A percentile compares a stretch with the other conserved stretches of the same genome.
Evolutionary conservation across 2,888 invertebrate genomes (phyloP).

Genomic region (Limulus polyphemus): DNA sequence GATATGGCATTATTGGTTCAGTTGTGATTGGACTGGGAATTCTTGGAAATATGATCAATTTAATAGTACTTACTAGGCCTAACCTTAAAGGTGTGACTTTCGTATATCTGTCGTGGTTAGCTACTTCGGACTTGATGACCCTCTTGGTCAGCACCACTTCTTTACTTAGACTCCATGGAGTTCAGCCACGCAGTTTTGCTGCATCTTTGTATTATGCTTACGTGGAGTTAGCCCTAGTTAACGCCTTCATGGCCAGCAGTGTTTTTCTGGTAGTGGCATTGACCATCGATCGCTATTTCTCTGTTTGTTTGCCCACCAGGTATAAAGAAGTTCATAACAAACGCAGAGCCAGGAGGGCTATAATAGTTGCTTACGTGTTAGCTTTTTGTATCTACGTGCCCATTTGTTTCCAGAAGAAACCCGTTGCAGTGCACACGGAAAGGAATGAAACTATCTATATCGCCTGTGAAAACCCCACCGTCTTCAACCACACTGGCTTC

Average conservation of each 20-base stretch:
- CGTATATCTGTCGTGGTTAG: slow-evolving; percentile 39
- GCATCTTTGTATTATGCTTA: slow-evolving; percentile 39
- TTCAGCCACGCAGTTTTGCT: slow-evolving; percentile 30
- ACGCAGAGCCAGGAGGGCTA: slow-evolving; percentile 34
- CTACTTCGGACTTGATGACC: slow-evolving; percentile 39
- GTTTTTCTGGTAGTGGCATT: slow-evolving; percentile 44
- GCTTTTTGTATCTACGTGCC: slow-evolving; percentile 39
- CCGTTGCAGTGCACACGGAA: slow-evolving; percentile 4
- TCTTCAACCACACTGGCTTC: slow-evolving; percentile 32
- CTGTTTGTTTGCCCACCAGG: slow-evolving; percentile 39
- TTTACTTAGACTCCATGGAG: slow-evolving; percentile 34
- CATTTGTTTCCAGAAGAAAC: slow-evolving; percentile 36
- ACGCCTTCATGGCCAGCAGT: slow-evolving; percentile 41
- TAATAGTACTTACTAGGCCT: slow-evolving; percentile 40
- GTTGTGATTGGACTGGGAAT: slow-evolving; percentile 40
- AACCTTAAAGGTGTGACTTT: slow-evolving; percentile 40
- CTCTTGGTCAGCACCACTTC: slow-evolving; percentile 40
- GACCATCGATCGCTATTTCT: slow-evolving; percentile 42
- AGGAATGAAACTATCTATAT: slow-evolving; percentile 21
- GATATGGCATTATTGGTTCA: slow-evolving; percentile 38
- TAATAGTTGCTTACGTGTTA: slow-evolving; percentile 35
- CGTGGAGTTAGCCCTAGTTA: slow-evolving; percentile 40
- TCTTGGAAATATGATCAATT: slow-evolving; percentile 40
- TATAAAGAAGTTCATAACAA: slow-evolving; percentile 36
- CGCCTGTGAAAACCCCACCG: slow-evolving; percentile 30